Evolutionary conservation across 2,113 vertebrate species (phyloP).

Genomic region (Riparia riparia): DNA sequence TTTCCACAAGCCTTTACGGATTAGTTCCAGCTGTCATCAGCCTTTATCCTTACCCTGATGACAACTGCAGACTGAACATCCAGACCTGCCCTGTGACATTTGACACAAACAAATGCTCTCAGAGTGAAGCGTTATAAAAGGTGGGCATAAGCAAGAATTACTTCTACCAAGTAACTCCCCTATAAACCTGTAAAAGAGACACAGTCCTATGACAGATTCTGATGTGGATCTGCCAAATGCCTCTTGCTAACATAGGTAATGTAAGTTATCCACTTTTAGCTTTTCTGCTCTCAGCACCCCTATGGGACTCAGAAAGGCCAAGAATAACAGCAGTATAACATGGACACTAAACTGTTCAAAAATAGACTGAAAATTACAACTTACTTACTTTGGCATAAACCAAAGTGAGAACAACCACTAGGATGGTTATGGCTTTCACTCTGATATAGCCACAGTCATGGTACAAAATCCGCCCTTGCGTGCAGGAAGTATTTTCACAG

Average conservation of each 20-base stretch:
- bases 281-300: not conserved
- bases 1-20: not conserved
- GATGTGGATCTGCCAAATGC: not conserved
- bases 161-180: not conserved
- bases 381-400: not conserved
- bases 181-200: not conserved
- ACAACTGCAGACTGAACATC: not conserved
- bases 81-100: rapidly evolving
- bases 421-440: not conserved
- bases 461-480: not conserved
- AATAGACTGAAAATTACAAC: not conserved
- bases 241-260: not conserved
- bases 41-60: not conserved
- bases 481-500: not conserved
- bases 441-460: not conserved
- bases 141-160: not conserved
- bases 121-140: not conserved
- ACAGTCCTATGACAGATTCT: not conserved
- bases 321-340: not conserved
- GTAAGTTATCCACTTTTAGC: not conserved
- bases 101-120: not conserved
- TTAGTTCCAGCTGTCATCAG: not conserved
- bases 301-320: not conserved
- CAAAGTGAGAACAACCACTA: not conserved
- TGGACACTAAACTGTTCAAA: rapidly evolving